Base-by-base conservation (phyloP, 2,113 vertebrate species). In the Fulmarus glacialis region DNA sequence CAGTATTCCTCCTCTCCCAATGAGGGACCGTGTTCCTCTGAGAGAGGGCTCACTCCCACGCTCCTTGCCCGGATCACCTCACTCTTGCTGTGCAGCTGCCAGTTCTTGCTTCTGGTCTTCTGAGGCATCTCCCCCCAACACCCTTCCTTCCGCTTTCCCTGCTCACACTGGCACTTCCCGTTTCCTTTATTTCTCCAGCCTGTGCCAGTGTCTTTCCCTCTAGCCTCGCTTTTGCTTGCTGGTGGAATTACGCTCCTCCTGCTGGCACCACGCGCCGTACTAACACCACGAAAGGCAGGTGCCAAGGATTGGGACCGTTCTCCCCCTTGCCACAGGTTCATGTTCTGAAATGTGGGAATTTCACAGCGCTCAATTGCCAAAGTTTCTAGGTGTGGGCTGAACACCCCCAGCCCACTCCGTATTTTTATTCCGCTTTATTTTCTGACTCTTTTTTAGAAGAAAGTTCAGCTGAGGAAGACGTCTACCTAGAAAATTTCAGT, bases 1-100 rank as follows among this genome's bases (percentile, higher is more conserved):
- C 27, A 3, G 17, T 8, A 34, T 9, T 77, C 36, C 22, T 53
- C 6, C 34, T 24, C n/a, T 67, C n/a, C 50, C 13, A 22, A 32
- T 0, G 15, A 70, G 24, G 50, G 32, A 15, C 42, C 0, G 0
- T 18, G 15, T 59, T 80, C n/a, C 59, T 70, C n/a, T n/a, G n/a
- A n/a, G n/a, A n/a, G n/a, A n/a, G n/a, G n/a, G 43, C 43, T 89
- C 38, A 19, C 21, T 59, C n/a, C 47, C 32, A 17, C 20, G 83
- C n/a, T 38, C 11, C 38, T 48, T 64, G 53, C 55, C 36, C 2
- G 1, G 13, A 38, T 36, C 71, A 42, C 38, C 64, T 84, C 38
- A 6, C 11, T 40, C 58, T 40, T 16, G 17, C 53, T 43, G 32
- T 24, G 8, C 29, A 62, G 14, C 21, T 89, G 58, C 60, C 62